Evolutionary conservation across 2,888 invertebrate species (phyloP), one percentile per base, ranked within the genome.

Genomic region (Thyatira batis): DNA sequence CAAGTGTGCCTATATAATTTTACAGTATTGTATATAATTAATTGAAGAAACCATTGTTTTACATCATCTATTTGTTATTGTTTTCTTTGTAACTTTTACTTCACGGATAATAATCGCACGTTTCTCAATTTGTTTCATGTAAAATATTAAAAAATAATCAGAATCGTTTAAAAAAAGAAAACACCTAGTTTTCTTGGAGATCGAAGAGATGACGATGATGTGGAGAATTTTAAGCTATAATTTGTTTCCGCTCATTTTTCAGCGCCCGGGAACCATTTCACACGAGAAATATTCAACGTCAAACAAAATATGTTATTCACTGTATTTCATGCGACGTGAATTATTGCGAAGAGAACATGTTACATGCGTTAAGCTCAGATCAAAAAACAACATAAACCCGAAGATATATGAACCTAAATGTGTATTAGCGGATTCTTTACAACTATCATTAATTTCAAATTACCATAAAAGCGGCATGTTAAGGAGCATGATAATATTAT

Each of bases 231-330:
- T 60, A 63, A 65, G 58, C 62, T 60, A 63, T 54, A 52, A 60
- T 67, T 60, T 55, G 57, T 64, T 76, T 82, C 80, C 82, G 77
- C 60, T 74, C 59, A 66, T 63, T 73, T 73, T 79, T 72, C 67
- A 65, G 79, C 76, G 80, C 82, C 61, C 61, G 61, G 62, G 61
- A 65, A 60, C 65, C 71, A 68, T 63, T 69, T 67, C 60, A 62
- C 62, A 71, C 65, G 67, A 70, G 65, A 64, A 39, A 54, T 63
- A 73, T 69, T 70, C 69, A 73, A 63, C 69, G 66, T 68, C 65
- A 69, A 67, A 71, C 70, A 74, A 69, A 73, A 79, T 80, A 68
- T 78, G 80, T 72, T 79, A 73, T 69, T 72, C 64, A 61, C 57
- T 62, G 60, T 25, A 23, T 45, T 48, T 50, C 54, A 23, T 45